Evolutionary conservation across 1,140 invertebrate genomes (phyloP), one percentile per base, ranked within the genome.

Genomic region (Triops longicaudatus): DNA sequence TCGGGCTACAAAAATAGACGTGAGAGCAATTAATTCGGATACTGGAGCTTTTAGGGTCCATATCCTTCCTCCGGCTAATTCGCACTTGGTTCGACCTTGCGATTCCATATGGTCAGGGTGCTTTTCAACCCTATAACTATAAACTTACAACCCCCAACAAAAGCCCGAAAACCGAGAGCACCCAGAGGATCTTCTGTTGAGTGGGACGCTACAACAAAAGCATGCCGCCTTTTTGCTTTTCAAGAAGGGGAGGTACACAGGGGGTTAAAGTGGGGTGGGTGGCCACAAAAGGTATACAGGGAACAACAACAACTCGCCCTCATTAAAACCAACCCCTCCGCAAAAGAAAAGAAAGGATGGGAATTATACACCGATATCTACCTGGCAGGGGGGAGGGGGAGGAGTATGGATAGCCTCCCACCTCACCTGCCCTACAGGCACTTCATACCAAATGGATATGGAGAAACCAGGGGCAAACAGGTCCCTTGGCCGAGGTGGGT

Each of bases 171-270:
- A 63, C 50, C 50, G 22, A 63, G 50, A 22, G 50, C 50, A 63
- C 50, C 50, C 50, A 63, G n/a, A 63, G 50, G 50, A 63, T 63
- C 50, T 63, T 63, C 50, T 63, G 50, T 63, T 63, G 50, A 63
- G 50, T 63, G 50, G 31, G 50, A 63, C 50, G 50, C 14, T 22
- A 63, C 50, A 63, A 63, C 50, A 63, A 63, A 63, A 63, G 50
- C 50, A 14, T 63, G 50, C 50, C 50, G 50, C 50, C 50, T 63
- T 63, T 63, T 37, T 63, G 50, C 3, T 63, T 22, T 63, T 22
- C 50, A 63, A 63, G 50, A 63, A 6, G 50, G 6, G 50, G 50
- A 63, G 14, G 22, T 63, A 63, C 17, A 63, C 50, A 22, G 50
- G 50, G 50, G 22, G 44, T 37, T 37, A 37, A 7, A 7, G 31